phyloP scores from a whole-genome alignment of 2,888 invertebrate genomes.

The Stratiomys singularior region DNA sequence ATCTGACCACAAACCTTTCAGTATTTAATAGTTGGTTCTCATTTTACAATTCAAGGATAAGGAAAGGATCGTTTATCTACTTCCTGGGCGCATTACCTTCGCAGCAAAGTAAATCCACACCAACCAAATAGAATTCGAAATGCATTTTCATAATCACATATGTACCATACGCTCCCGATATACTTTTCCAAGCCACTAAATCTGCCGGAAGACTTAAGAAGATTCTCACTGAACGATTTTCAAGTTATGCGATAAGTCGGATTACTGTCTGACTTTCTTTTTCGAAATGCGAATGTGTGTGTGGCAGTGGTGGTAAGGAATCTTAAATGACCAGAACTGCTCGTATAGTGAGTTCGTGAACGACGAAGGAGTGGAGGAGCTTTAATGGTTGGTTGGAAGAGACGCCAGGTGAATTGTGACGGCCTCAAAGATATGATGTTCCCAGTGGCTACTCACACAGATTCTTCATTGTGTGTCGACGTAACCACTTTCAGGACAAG shows the following conservation, averaged over 20 bases:
- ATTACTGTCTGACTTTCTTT: slow-evolving; percentile 26
- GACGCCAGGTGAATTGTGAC: slow-evolving; percentile 12
- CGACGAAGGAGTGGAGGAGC: too few species aligned
- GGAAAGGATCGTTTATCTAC: too few species aligned
- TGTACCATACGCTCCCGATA: too few species aligned
- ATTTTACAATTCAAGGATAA: too few species aligned
- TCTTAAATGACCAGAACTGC: neutral
- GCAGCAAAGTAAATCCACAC: too few species aligned
- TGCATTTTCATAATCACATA: too few species aligned
- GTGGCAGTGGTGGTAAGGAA: neutral
- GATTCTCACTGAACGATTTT: slow-evolving; percentile 32
- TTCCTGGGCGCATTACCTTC: too few species aligned
- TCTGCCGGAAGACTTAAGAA: slow-evolving; percentile 36
- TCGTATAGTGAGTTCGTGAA: neutral
- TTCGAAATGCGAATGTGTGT: slow-evolving; percentile 25
- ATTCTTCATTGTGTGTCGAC: neutral
- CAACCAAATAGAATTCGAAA: too few species aligned
- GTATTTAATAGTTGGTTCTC: too few species aligned
- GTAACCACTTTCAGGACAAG: neutral
- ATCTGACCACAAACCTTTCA: too few species aligned
- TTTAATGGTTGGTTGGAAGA: too few species aligned
- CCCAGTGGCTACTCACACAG: neutral
- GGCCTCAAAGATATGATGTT: neutral
- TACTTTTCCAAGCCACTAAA: neutral
- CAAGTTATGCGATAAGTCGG: slow-evolving; percentile 34